phyloP scores from a whole-genome alignment of 2,888 invertebrate species.

The Stictocephala bisonia region DNA sequence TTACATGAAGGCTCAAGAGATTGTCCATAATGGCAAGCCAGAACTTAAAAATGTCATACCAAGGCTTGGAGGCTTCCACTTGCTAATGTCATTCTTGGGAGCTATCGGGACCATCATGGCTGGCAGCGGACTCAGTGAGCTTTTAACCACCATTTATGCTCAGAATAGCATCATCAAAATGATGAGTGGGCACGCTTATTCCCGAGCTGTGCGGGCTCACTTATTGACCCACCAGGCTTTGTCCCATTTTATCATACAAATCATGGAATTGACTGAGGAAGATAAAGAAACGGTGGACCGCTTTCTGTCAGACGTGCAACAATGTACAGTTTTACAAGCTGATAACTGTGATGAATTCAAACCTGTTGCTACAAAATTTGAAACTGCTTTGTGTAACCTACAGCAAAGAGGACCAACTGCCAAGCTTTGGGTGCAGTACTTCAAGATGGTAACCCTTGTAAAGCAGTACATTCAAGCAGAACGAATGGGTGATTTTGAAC shows the following conservation, averaged over 20 bases:
- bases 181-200: constrained; percentile 59
- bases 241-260: background rate
- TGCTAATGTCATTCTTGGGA: constrained; percentile 62
- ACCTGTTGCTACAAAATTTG: no score
- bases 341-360: no score
- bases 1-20: constrained; percentile 60
- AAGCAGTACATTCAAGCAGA: constrained; percentile 7
- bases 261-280: background rate
- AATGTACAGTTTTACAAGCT: no score
- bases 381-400: no score
- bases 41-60: constrained; percentile 49
- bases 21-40: constrained; percentile 52
- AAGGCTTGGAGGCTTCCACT: constrained; percentile 60
- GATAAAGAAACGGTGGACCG: background rate
- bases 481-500: constrained; percentile 15
- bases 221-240: constrained; percentile 44
- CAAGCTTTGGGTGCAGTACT: background rate
- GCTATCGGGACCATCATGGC: constrained; percentile 61
- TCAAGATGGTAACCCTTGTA: constrained; percentile 2
- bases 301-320: no score
- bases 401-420: no score
- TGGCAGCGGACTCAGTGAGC: constrained; percentile 62
- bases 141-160: constrained; percentile 58
- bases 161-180: constrained; percentile 57
- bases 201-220: constrained; percentile 56